Conservation (phyloP, 23 tunicate genomes). For the Aplidium turbinatum region DNA sequence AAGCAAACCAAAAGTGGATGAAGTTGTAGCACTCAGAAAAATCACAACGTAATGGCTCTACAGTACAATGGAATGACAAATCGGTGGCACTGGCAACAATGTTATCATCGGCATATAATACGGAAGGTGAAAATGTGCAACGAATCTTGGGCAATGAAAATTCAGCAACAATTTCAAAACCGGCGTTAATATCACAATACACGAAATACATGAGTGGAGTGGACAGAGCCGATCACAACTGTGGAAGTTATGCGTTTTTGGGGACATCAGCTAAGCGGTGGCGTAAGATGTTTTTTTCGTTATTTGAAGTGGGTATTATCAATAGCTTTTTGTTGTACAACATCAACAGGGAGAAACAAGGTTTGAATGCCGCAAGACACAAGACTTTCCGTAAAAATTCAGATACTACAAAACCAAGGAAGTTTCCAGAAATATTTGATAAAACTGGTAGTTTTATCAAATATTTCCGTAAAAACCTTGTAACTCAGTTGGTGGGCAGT, state of each 20-base stretch:
- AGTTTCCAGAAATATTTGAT: too few relatives aligned
- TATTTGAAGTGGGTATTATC: constrained; percentile 17
- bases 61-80: too few relatives aligned
- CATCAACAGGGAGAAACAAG: constrained; percentile 11
- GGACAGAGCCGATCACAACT: constrained; percentile 16
- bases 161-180: constrained; percentile 9
- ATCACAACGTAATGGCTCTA: too few relatives aligned
- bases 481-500: constrained; percentile 7
- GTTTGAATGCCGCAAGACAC: neutral
- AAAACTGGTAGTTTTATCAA: too few relatives aligned
- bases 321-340: constrained; percentile 19
- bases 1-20: too few relatives aligned
- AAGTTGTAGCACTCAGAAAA: too few relatives aligned
- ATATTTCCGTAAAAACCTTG: constrained; percentile 7
- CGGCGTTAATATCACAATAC: constrained; percentile 20
- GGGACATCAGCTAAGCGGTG: constrained; percentile 8
- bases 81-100: too few relatives aligned
- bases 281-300: constrained; percentile 18
- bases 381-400: constrained; percentile 3
- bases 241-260: constrained; percentile 24
- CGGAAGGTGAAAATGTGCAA: constrained; percentile 2
- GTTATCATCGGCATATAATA: constrained; percentile 6
- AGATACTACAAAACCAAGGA: too few relatives aligned
- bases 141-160: neutral
- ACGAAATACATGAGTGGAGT: constrained; percentile 24